Base-by-base conservation (phyloP, 2,888 invertebrate species). In the Graphium colonna region DNA sequence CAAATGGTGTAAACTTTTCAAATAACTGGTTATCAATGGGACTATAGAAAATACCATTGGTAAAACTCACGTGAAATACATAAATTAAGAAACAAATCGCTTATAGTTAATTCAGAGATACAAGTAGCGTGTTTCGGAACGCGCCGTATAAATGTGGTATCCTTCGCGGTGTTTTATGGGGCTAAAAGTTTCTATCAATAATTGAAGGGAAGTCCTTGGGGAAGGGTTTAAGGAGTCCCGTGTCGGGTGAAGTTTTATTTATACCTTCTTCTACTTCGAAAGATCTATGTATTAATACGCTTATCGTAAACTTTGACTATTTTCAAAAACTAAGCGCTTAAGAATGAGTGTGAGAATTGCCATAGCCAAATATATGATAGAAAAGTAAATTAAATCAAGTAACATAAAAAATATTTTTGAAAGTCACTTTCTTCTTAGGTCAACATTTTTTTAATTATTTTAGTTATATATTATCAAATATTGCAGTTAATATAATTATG, bases 151-250 rank as follows among this genome's bases (percentile, higher is more conserved):
- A 84, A 82, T 65, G 80, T 73, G 63, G 67, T 67, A 67, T 65
- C 72, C 71, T 73, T 78, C 77, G 77, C 78, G 77, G 83, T 87
- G 85, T 82, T 82, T 88, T 84, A 87, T 77, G 76, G 73, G 79
- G 84, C 80, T 83, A 84, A 84, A 79, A 87, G 81, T 87, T 82
- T 74, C 78, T 77, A 86, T 88, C 85, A 88, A 89, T 89, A 88
- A 87, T 88, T 89, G 85, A 88, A 87, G 79, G 78, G 73, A 67
- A 62, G 64, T 80, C 85, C 75, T 80, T 55, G 47, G 80, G 77
- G 56, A 58, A 65, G 62, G 83, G 83, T 73, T 85, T 79, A 76
- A 60, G 63, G 69, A 68, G 71, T 73, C 70, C 74, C 60, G 66
- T 51, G 54, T 61, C 49, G 60, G 60, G 60, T 62, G 60, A 62